Evolutionary conservation across 1,140 invertebrate species (phyloP).

Genomic region (Conopomorpha cramerella): DNA sequence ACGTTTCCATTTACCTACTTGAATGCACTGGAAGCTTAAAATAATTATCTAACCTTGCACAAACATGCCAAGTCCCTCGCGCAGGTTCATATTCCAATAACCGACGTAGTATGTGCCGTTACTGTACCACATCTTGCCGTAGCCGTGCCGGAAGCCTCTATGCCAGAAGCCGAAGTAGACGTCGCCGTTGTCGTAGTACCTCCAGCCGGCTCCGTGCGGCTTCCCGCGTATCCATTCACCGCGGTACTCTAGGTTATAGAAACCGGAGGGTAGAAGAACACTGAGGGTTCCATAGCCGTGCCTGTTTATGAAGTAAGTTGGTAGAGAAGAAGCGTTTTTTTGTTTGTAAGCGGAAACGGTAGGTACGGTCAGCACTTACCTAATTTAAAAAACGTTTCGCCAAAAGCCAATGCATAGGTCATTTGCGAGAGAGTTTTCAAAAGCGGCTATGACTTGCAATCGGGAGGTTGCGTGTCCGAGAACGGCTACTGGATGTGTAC

Average conservation of each 20-base stretch:
- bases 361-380: neutral
- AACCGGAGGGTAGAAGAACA: constrained; percentile 19
- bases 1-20: too few species aligned
- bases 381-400: neutral
- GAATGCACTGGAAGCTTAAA: too few species aligned
- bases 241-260: constrained; percentile 43
- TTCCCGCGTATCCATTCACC: constrained; percentile 60
- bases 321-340: neutral
- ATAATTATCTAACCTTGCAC: constrained; percentile 41
- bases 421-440: too few species aligned
- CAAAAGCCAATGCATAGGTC: too few species aligned
- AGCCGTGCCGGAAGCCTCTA: constrained; percentile 63
- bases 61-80: constrained; percentile 53
- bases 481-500: too few species aligned
- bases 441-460: too few species aligned
- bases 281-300: constrained; percentile 49
- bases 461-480: too few species aligned
- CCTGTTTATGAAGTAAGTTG: too few species aligned
- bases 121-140: constrained; percentile 65
- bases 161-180: constrained; percentile 68
- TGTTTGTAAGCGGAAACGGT: neutral
- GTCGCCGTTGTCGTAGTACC: constrained; percentile 61
- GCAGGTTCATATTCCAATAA: constrained; percentile 40
- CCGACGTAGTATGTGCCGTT: constrained; percentile 64
- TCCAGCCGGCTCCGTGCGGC: constrained; percentile 59